phyloP scores from a whole-genome alignment of 2,888 invertebrate species.

The Drosophila pseudotalamancana region DNA sequence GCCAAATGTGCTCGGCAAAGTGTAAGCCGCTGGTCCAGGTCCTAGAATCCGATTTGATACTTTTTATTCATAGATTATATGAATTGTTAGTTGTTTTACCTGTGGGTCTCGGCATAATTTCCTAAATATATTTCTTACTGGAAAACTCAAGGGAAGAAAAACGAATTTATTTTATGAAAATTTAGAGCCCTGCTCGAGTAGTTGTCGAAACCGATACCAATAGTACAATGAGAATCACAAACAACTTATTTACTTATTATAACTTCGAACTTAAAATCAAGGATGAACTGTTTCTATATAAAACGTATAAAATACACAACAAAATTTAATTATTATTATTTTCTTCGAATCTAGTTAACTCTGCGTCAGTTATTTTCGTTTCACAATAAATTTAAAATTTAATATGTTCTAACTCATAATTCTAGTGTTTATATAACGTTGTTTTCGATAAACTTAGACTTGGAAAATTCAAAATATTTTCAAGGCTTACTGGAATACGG shows the following conservation, averaged over 20 bases:
- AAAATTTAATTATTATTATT: neutral
- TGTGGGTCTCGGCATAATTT: conserved; percentile 22
- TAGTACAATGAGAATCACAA: neutral
- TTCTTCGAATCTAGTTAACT: neutral
- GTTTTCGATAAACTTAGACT: too few relatives aligned
- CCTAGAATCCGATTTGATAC: too few relatives aligned
- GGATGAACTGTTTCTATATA: neutral
- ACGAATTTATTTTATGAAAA: neutral
- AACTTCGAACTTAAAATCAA: conserved; percentile 5
- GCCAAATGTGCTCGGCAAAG: conserved; percentile 56
- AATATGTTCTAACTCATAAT: neutral
- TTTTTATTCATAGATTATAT: too few relatives aligned
- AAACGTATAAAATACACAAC: neutral
- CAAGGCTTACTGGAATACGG: neutral
- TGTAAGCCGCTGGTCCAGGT: conserved; percentile 64
- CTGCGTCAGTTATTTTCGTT: neutral
- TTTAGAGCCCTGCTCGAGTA: conserved; percentile 26
- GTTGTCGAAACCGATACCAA: conserved; percentile 22
- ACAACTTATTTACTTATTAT: neutral
- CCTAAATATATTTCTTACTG: neutral
- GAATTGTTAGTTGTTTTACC: too few relatives aligned
- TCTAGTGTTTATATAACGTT: neutral
- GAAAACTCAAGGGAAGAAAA: neutral
- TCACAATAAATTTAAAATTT: too few relatives aligned
- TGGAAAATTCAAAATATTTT: neutral